Base-by-base conservation (phyloP, 2,888 invertebrate genomes). In the Dichetophora obliterata region DNA sequence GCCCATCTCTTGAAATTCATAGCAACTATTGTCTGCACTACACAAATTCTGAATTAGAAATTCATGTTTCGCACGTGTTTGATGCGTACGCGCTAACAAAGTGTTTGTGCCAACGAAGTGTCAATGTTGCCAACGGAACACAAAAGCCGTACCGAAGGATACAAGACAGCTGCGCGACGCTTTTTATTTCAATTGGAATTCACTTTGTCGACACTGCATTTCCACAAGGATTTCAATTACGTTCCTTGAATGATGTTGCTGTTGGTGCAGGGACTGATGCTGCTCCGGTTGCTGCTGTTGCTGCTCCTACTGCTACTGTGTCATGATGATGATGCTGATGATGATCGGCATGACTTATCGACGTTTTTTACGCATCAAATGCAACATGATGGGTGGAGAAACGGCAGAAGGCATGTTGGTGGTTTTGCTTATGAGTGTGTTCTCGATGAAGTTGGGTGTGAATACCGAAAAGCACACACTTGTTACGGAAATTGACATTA, bases 311-410 rank as follows among this genome's bases (percentile, higher is more conserved):
- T 61, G 72, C 11, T 61, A 48, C 43, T 61, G n/a, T n/a, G n/a
- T n/a, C n/a, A n/a, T n/a, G n/a, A n/a, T n/a, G 72, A 2, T 43
- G 82, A 82, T 82, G 82, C 81, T 80, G 80, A 82, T 82, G 80
- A 11, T 70, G 16, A 54, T 70, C 69, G 31, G 27, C 52, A 24
- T 37, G 59, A 59, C 71, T 59, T 72, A 59, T 72, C 72, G 72
- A 37, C 61, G 59, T 61, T 72, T 63, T 43, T 14, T 22, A 61
- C 61, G 72, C 59, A 48, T 61, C 48, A 72, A 24, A 59, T 48
- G 5, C 34, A 11, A 63, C 73, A 75, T 77, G 75, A 78, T 63
- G 76, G 73, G 77, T 75, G 52, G 77, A 75, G 74, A 75, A 48
- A 52, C 61, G 59, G 73, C 76, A 74, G 68, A 77, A 75, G 73